A percentile compares a stretch with the other conserved stretches of the same genome.
Evolutionary conservation across 64 coral and sea anemone species (phyloP).

Genomic region (Stylophora pistillata): DNA sequence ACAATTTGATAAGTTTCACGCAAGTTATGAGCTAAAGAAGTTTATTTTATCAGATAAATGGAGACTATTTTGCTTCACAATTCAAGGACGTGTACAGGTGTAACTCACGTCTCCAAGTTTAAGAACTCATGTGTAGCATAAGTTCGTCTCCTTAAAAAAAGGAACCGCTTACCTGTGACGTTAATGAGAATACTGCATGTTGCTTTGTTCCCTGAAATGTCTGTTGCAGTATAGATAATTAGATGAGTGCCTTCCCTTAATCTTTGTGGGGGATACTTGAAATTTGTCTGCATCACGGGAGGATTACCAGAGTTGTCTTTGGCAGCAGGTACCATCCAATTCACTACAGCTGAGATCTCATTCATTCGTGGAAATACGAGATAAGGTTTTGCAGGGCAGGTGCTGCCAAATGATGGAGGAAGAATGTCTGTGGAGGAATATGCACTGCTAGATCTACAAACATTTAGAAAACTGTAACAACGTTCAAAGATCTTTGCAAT

Average conservation of each 20-base stretch:
- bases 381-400: background rate
- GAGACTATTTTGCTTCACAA: too few species aligned
- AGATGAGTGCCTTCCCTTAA: conserved; percentile 26
- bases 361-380: background rate
- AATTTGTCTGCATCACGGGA: background rate
- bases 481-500: background rate
- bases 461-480: background rate
- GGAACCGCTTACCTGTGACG: conserved; percentile 22
- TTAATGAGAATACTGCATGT: conserved; percentile 28
- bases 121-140: background rate
- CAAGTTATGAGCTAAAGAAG: too few species aligned
- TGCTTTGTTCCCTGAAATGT: conserved; percentile 34
- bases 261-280: conserved; percentile 9
- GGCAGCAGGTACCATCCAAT: conserved; percentile 41
- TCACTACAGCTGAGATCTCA: conserved; percentile 11
- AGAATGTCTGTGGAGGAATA: background rate
- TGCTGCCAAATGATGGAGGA: conserved; percentile 3
- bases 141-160: background rate
- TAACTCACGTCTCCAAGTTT: background rate
- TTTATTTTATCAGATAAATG: too few species aligned
- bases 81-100: background rate
- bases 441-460: background rate
- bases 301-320: conserved; percentile 37
- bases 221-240: conserved; percentile 38
- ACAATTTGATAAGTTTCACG: too few species aligned